phyloP scores from a whole-genome alignment of 2,113 vertebrate species.

The Bubalus kerabau region DNA sequence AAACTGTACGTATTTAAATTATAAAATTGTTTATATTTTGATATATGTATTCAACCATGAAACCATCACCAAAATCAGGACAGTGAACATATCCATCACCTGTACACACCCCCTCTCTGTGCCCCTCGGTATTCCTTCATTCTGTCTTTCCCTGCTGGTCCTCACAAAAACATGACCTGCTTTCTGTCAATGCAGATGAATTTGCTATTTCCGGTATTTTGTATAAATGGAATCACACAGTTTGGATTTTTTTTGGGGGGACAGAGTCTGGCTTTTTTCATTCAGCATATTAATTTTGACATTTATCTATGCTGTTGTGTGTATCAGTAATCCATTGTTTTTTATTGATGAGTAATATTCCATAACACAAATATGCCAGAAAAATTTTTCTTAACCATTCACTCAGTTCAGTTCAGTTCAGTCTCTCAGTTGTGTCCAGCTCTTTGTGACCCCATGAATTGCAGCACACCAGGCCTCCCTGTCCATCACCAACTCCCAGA shows the following conservation, averaged over 20 bases:
- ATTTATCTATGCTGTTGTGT: not conserved
- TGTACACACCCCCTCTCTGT: accelerated
- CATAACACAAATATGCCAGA: not conserved
- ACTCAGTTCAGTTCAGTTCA: no score
- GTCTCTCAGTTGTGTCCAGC: no score
- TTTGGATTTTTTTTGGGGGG: accelerated
- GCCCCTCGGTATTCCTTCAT: not conserved
- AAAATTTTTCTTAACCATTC: not conserved
- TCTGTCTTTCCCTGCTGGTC: no score
- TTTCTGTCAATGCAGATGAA: not conserved
- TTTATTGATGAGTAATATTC: not conserved
- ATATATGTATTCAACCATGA: not conserved
- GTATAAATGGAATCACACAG: not conserved
- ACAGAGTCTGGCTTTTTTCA: not conserved
- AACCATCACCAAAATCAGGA: not conserved
- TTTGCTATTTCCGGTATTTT: not conserved
- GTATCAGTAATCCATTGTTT: not conserved
- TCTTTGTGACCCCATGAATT: no score
- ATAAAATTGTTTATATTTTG: not conserved
- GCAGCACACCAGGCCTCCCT: no score
- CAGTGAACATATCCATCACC: not conserved
- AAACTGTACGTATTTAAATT: not conserved
- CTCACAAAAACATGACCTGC: not conserved
- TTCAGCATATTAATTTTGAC: not conserved
- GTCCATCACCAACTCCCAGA: no score